Conservation (phyloP, 2,888 invertebrate genomes). For the Eubasilissa splendida region DNA sequence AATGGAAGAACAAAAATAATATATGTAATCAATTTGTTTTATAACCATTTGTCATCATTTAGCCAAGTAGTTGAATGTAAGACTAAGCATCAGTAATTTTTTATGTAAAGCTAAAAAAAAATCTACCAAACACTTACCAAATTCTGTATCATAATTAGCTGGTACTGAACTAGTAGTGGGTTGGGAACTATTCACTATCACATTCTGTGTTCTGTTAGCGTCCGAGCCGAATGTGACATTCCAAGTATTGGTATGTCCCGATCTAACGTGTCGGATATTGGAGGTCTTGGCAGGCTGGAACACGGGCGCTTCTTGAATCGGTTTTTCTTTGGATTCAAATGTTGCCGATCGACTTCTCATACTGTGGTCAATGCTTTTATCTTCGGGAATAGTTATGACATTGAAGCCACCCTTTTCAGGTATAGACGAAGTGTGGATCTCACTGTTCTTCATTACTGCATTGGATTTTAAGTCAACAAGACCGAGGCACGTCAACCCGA, state of each 20-base stretch:
- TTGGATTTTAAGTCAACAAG: constrained; percentile 82
- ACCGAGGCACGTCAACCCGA: constrained; percentile 91
- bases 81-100: too few species aligned
- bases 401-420: constrained; percentile 64
- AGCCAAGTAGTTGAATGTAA: too few species aligned
- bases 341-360: constrained; percentile 66
- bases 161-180: neutral
- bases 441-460: constrained; percentile 61
- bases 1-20: too few species aligned
- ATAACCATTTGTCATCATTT: too few species aligned
- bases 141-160: constrained; percentile 14
- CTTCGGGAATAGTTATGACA: constrained; percentile 63
- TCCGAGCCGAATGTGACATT: constrained; percentile 47
- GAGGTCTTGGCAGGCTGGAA: neutral
- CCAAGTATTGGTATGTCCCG: neutral
- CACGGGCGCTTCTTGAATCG: neutral
- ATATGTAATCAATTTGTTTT: too few species aligned
- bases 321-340: constrained; percentile 67
- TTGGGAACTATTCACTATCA: constrained; percentile 37
- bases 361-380: constrained; percentile 60
- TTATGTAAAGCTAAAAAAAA: neutral
- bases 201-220: constrained; percentile 8
- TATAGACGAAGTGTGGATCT: constrained; percentile 62
- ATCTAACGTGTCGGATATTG: neutral
- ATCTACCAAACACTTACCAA: constrained; percentile 7